Percentiles rank a stretch among this genome's conserved stretches.
Evolutionary conservation across 2,888 invertebrate species (phyloP).

Genomic region (Tenthredo mesomela): DNA sequence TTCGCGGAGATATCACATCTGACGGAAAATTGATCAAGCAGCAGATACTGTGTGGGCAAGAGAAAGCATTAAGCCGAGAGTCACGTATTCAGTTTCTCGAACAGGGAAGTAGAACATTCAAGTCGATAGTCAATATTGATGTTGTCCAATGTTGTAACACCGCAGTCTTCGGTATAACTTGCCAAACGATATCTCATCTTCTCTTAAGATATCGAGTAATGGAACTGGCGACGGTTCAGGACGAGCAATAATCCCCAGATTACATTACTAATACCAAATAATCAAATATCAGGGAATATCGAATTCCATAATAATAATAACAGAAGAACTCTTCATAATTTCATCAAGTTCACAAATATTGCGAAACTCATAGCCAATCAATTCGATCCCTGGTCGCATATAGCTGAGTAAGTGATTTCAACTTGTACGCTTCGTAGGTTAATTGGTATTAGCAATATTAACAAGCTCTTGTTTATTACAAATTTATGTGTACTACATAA

Average conservation of each 20-base stretch:
- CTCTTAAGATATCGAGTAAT: slow-evolving; percentile 1
- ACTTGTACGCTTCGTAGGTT: neutral
- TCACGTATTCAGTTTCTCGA: slow-evolving; percentile 25
- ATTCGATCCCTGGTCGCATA: neutral
- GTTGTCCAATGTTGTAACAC: neutral
- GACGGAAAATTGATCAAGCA: slow-evolving; percentile 19
- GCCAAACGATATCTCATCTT: slow-evolving; percentile 16
- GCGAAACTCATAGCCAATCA: neutral
- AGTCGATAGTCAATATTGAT: slow-evolving; percentile 41
- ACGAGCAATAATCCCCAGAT: neutral
- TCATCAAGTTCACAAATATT: neutral
- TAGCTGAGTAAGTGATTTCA: neutral
- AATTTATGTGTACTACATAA: neutral
- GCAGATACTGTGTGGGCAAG: slow-evolving; percentile 3
- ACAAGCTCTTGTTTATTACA: neutral
- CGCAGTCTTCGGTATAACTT: slow-evolving; percentile 24
- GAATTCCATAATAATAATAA: neutral
- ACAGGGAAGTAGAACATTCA: slow-evolving; percentile 5
- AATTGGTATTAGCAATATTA: neutral
- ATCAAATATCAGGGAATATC: neutral
- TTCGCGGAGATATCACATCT: neutral
- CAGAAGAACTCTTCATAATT: neutral
- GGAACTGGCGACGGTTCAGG: slow-evolving; percentile 1
- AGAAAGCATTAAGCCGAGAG: slow-evolving; percentile 23
- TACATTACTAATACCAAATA: neutral